Percentiles rank a stretch among this genome's conserved stretches.
These are phyloP conservation scores for Dastarcus helophoroides DNA, from an alignment of 2,888 invertebrate genomes.

Conservation along the genomic window DNA sequence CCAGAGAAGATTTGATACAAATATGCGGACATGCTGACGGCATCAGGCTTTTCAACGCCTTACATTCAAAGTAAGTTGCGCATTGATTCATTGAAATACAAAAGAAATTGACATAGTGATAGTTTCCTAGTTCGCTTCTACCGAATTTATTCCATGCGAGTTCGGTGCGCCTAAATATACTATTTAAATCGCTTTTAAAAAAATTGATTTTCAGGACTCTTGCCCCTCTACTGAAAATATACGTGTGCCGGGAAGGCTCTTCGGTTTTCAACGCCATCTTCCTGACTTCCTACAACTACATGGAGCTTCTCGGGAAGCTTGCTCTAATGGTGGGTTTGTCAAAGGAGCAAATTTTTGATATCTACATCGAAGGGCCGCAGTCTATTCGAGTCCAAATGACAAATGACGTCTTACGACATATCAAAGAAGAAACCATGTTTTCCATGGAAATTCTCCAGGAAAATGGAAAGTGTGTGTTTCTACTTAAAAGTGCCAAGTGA, in stretches of 20 bases:
- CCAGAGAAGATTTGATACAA: conserved; percentile 85
- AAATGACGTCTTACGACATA: conserved; percentile 73
- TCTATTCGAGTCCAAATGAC: conserved; percentile 75
- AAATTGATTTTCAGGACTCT: conserved; percentile 48
- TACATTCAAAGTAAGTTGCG: conserved; percentile 70
- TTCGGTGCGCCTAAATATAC: no score
- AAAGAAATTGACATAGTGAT: no score
- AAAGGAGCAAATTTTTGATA: conserved; percentile 38
- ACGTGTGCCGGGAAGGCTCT: conserved; percentile 59
- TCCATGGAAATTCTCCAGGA: conserved; percentile 44
- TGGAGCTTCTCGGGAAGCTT: conserved; percentile 56
- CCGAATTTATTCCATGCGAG: no score
- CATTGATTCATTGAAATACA: no score
- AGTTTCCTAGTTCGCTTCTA: no score
- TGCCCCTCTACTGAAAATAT: conserved; percentile 71
- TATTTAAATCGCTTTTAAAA: no score
- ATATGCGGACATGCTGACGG: conserved; percentile 92
- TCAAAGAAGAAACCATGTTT: conserved; percentile 69
- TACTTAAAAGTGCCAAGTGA: conserved; percentile 35
- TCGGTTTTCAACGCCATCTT: conserved; percentile 73
- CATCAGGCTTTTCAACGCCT: conserved; percentile 80
- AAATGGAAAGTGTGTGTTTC: conserved; percentile 34
- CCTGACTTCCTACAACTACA: conserved; percentile 53
- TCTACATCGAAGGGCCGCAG: conserved; percentile 72
- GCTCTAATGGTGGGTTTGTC: conserved; percentile 44